These are phyloP conservation scores for Nothoprocta perdicaria DNA, from an alignment of 2,113 vertebrate genomes.

Conservation along the genomic window DNA sequence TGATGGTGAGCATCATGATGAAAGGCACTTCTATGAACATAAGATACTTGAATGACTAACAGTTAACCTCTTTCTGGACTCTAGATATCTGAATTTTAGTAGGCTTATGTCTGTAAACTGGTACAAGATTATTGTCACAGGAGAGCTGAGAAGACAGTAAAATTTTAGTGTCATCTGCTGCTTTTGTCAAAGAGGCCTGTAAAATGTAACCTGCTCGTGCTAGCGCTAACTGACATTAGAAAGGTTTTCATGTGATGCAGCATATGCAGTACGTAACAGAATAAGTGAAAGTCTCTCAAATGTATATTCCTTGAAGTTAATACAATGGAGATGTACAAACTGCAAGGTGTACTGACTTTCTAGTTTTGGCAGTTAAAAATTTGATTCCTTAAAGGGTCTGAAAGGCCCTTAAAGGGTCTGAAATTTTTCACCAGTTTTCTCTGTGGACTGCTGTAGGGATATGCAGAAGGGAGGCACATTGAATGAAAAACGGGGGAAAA, in stretches of 20 bases:
- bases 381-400: neutral
- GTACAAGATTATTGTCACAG: neutral
- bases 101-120: neutral
- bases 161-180: neutral
- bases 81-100: neutral
- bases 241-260: neutral
- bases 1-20: neutral
- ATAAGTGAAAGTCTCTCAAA: fast-evolving
- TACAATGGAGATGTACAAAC: no score
- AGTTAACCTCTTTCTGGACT: neutral
- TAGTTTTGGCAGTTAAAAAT: neutral
- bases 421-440: neutral
- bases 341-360: neutral
- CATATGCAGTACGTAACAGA: fast-evolving
- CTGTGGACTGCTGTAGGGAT: neutral
- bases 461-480: neutral
- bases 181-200: neutral
- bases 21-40: neutral
- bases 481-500: neutral
- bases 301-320: neutral
- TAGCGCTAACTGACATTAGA: neutral
- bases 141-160: neutral
- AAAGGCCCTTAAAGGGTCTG: no score
- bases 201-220: neutral
- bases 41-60: neutral